A percentile compares a stretch with the other conserved stretches of the same genome.
Evolutionary conservation across 1,140 invertebrate genomes (phyloP).

Genomic region (Heliconius nattereri): DNA sequence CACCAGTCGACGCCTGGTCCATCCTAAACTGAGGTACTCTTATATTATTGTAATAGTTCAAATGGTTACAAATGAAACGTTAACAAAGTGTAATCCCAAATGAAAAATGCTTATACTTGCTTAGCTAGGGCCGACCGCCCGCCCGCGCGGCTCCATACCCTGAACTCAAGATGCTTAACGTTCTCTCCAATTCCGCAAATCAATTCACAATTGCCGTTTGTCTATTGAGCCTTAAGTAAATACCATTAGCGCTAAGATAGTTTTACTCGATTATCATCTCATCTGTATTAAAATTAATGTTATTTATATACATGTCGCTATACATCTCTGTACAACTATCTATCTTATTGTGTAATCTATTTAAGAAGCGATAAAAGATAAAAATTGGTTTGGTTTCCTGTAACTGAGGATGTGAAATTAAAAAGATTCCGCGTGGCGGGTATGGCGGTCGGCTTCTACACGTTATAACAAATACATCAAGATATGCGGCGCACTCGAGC

Average conservation of each 20-base stretch:
- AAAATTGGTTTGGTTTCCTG: constrained; percentile 52
- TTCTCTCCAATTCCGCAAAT: constrained; percentile 72
- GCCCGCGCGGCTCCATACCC: constrained; percentile 59
- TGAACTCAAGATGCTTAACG: constrained; percentile 72
- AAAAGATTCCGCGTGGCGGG: constrained; percentile 64
- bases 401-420: constrained; percentile 76
- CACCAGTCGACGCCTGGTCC: constrained; percentile 80
- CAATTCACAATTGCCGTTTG: constrained; percentile 63
- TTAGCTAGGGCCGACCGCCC: constrained; percentile 74
- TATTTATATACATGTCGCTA: constrained; percentile 73
- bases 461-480: constrained; percentile 80
- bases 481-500: constrained; percentile 52
- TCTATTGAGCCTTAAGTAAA: constrained; percentile 74
- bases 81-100: constrained; percentile 79
- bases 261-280: constrained; percentile 61
- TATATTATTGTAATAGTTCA: constrained; percentile 79
- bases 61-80: constrained; percentile 79
- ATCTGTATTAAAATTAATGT: constrained; percentile 78
- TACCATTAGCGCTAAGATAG: constrained; percentile 76
- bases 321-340: constrained; percentile 77
- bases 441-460: constrained; percentile 70
- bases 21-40: constrained; percentile 79
- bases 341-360: constrained; percentile 73
- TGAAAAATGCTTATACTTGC: constrained; percentile 78
- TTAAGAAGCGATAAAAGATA: constrained; percentile 65